phyloP scores from a whole-genome alignment of 1,140 invertebrate species.

The Lepidurus arcticus region DNA sequence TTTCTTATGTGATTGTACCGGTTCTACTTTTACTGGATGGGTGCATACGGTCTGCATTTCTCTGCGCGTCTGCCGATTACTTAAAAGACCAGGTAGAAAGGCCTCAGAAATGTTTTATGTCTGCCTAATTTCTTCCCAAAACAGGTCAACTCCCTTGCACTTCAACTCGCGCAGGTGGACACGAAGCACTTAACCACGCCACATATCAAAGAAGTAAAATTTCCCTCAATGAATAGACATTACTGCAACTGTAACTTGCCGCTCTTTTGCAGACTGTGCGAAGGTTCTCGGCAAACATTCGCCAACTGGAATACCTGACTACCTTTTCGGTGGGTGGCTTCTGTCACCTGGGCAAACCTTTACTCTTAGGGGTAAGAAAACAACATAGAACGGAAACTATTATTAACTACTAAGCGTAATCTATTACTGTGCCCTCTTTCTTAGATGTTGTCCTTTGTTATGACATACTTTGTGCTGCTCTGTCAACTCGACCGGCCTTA shows the following conservation, averaged over 20 bases:
- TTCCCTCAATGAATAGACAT: too few relatives aligned
- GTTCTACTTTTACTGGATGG: not conserved
- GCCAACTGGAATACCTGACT: not conserved
- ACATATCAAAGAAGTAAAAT: too few relatives aligned
- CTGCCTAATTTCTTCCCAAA: too few relatives aligned
- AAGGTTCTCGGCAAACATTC: not conserved
- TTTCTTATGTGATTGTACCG: fast-evolving
- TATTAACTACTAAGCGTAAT: not conserved
- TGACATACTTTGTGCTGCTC: not conserved
- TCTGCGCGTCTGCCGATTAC: not conserved
- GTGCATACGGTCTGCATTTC: not conserved
- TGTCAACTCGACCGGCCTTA: too few relatives aligned
- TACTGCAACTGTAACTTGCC: too few relatives aligned
- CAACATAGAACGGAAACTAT: not conserved
- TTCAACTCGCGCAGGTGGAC: too few relatives aligned
- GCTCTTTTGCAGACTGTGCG: not conserved
- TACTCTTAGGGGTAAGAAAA: not conserved
- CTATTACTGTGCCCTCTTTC: not conserved
- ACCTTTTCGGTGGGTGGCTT: not conserved
- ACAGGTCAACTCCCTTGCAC: too few relatives aligned
- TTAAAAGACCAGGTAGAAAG: not conserved
- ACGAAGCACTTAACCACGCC: too few relatives aligned
- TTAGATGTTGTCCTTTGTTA: not conserved
- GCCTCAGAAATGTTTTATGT: too few relatives aligned
- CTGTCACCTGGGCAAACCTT: not conserved